phyloP scores from a whole-genome alignment of 2,888 invertebrate genomes.

The Andrena haemorrhoa region DNA sequence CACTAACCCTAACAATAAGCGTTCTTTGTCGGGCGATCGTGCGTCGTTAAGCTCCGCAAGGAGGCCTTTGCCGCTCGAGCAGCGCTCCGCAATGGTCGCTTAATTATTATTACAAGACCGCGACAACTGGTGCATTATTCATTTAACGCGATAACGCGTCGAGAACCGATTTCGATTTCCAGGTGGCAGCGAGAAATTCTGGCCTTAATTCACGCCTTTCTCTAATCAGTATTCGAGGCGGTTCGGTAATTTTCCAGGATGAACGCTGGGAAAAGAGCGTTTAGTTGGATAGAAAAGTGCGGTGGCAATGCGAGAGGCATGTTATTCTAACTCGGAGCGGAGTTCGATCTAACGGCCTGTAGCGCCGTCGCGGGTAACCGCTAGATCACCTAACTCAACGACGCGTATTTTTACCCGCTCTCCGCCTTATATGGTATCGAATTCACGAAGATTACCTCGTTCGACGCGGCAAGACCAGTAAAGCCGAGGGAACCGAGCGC shows the following conservation, averaged over 20 bases:
- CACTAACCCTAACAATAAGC: slow-evolving; percentile 68
- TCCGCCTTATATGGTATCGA: slow-evolving; percentile 51
- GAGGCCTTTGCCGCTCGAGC: slow-evolving; percentile 18
- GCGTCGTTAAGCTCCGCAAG: slow-evolving; percentile 49
- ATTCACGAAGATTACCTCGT: slow-evolving; percentile 39
- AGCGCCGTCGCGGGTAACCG: slow-evolving; percentile 50
- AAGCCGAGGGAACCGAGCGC: slow-evolving; percentile 2
- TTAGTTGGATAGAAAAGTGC: neutral
- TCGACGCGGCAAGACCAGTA: neutral
- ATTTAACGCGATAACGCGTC: slow-evolving; percentile 31
- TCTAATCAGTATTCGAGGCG: slow-evolving; percentile 44
- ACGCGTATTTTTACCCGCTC: slow-evolving; percentile 35
- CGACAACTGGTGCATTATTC: slow-evolving; percentile 41
- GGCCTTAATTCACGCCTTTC: slow-evolving; percentile 33
- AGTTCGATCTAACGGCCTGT: slow-evolving; percentile 24
- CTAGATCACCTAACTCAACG: slow-evolving; percentile 53
- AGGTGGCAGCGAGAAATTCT: slow-evolving; percentile 30
- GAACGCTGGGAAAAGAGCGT: neutral
- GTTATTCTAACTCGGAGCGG: slow-evolving; percentile 1
- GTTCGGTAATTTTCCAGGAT: slow-evolving; percentile 44
- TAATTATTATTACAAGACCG: slow-evolving; percentile 53
- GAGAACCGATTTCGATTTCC: slow-evolving; percentile 52
- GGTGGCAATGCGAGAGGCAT: neutral
- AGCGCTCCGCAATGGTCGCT: slow-evolving; percentile 41
- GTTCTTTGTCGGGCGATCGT: slow-evolving; percentile 60